A percentile compares a stretch with the other conserved stretches of the same genome.
These are phyloP conservation scores for Cryptoblepharus egeriae DNA, from an alignment of 2,797 vertebrate species.

Conservation along the genomic window DNA sequence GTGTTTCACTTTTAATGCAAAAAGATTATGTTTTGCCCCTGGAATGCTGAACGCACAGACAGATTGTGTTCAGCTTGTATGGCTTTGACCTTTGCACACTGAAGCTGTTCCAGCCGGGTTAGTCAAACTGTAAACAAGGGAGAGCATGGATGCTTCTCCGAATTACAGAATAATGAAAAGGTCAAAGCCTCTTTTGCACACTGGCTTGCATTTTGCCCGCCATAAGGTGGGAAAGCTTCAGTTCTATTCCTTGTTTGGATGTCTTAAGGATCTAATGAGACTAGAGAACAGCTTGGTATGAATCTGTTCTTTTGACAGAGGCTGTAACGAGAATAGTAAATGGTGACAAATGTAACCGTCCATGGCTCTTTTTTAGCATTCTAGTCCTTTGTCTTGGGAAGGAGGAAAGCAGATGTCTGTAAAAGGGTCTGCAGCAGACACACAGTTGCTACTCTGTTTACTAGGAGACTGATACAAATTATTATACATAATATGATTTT, in stretches of 20 bases:
- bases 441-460: neutral
- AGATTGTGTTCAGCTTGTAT: constrained; percentile 10
- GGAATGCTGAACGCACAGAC: neutral
- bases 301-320: constrained; percentile 24
- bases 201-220: constrained; percentile 8
- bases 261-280: constrained; percentile 15
- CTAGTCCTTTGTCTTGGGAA: neutral
- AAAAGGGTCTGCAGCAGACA: neutral
- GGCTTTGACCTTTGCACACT: constrained; percentile 1
- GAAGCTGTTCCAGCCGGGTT: constrained; percentile 23
- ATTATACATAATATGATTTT: neutral
- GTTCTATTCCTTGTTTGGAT: constrained; percentile 12
- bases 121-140: constrained; percentile 25
- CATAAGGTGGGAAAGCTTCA: neutral
- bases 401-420: neutral
- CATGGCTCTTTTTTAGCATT: neutral
- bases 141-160: constrained; percentile 12
- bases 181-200: constrained; percentile 13
- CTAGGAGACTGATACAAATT: neutral
- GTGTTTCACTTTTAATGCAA: neutral
- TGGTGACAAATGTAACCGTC: constrained; percentile 28
- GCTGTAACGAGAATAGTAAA: constrained; percentile 34
- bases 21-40: neutral
- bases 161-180: constrained; percentile 30
- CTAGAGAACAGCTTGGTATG: constrained; percentile 9